These are phyloP conservation scores for Scaptomyza hsui DNA, from an alignment of 1,140 invertebrate species.

Conservation along the genomic window DNA sequence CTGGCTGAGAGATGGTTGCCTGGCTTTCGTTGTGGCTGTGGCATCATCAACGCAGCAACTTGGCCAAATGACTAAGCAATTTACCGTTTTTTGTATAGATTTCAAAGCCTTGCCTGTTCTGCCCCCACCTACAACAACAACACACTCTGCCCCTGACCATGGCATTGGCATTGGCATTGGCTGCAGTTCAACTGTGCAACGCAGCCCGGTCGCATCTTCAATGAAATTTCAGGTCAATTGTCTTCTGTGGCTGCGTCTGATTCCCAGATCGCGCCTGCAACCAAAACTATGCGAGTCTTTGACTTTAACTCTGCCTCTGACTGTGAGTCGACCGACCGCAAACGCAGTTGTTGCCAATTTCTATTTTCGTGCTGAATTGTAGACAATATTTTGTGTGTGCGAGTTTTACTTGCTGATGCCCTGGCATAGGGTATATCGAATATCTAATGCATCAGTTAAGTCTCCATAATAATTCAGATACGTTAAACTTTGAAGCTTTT, in stretches of 20 bases:
- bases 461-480: too few species aligned
- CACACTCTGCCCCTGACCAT: slow-evolving; percentile 4
- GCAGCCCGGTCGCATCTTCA: slow-evolving; percentile 67
- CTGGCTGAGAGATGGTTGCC: neutral
- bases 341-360: slow-evolving; percentile 61
- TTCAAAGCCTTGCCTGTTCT: slow-evolving; percentile 39
- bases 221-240: slow-evolving; percentile 82
- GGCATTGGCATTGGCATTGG: slow-evolving; percentile 12
- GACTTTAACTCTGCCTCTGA: neutral
- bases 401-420: slow-evolving; percentile 4
- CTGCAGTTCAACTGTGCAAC: slow-evolving; percentile 5
- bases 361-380: slow-evolving; percentile 61
- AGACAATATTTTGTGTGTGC: slow-evolving; percentile 29
- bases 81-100: slow-evolving; percentile 73
- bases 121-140: slow-evolving; percentile 8
- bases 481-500: too few species aligned
- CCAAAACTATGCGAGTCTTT: slow-evolving; percentile 16
- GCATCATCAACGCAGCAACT: slow-evolving; percentile 42
- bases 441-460: neutral
- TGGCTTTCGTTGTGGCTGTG: neutral
- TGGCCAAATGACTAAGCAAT: slow-evolving; percentile 76
- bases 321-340: slow-evolving; percentile 8
- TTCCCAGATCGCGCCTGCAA: slow-evolving; percentile 31
- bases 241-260: slow-evolving; percentile 64
- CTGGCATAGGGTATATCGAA: neutral